Evolutionary conservation across 2,888 invertebrate genomes (phyloP), one percentile per base, ranked within the genome.

Genomic region (Trissonchulus latispiculum): DNA sequence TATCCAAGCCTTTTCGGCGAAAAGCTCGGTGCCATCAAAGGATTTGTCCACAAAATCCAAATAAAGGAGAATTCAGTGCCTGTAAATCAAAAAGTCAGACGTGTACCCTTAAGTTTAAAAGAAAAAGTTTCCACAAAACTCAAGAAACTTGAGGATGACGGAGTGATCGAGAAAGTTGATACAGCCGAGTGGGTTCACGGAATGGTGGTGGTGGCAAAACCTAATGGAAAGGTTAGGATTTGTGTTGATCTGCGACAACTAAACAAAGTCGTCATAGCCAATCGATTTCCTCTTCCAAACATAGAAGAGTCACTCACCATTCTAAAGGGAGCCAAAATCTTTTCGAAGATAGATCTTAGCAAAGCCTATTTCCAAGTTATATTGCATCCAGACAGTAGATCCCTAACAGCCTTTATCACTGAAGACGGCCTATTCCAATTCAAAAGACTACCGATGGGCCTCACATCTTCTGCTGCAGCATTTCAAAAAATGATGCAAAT

Each of bases 151-250:
- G 64, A 62, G 64, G 8, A 29, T 29, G 64, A 62, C n/a, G 64
- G 64, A 3, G 28, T 62, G 8, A 28, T 23, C 28, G 64, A 62
- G 64, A 3, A n/a, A 62, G n/a, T 62, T 29, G 64, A 62, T 29
- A 8, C 28, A 15, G 64, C 64, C 64, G 64, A 62, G 28, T 62
- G 64, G 64, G 64, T 62, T 8, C 64, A 62, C 64, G 64, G 64
- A 23, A 3, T 62, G 8, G 64, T 62, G 8, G 64, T 29, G n/a
- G 64, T 62, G 64, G 8, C n/a, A 8, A 62, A 62, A 29, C 64
- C 64, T 29, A 29, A 62, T n/a, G 64, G 64, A 23, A 28, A 23
- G 8, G 29, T 62, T 3, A 15, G 64, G 3, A 29, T 62, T 62
- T 23, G n/a, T 8, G 29, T 29, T 62, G 64, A 62, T n/a, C 64